Conservation (phyloP, 2,888 invertebrate genomes). For the Epistrophe eligans region DNA sequence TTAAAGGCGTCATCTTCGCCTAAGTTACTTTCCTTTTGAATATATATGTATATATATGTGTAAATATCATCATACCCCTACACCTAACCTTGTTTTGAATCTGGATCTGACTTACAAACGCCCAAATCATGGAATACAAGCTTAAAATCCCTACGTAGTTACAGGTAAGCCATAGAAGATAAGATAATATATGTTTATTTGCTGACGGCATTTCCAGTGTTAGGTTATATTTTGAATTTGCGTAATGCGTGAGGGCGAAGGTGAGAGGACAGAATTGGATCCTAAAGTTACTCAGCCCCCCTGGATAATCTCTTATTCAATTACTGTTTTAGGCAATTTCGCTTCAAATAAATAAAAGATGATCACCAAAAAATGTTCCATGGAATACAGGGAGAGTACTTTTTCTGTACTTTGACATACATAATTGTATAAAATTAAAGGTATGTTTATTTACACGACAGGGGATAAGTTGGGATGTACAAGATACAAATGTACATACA, state of each 20-base stretch:
- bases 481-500: neutral
- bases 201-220: conserved; percentile 44
- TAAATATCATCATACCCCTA: neutral
- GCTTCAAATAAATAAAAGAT: conserved; percentile 64
- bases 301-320: conserved; percentile 70
- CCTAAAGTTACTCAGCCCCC: conserved; percentile 20
- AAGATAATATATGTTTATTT: conserved; percentile 67
- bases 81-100: neutral
- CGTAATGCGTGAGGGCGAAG: conserved; percentile 38
- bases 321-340: conserved; percentile 60
- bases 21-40: conserved; percentile 23
- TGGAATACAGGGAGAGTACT: neutral
- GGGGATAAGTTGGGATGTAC: conserved; percentile 10
- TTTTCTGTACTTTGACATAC: conserved; percentile 38
- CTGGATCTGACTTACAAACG: conserved; percentile 46
- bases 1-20: conserved; percentile 42
- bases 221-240: conserved; percentile 54
- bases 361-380: conserved; percentile 45
- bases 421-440: conserved; percentile 55
- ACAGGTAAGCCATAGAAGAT: conserved; percentile 44
- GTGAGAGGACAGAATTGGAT: conserved; percentile 17
- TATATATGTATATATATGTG: too few species aligned
- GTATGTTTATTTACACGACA: conserved; percentile 20
- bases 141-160: conserved; percentile 57
- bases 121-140: conserved; percentile 58